These are phyloP conservation scores for Agrilus planipennis DNA, from an alignment of 1,140 invertebrate genomes.

Conservation along the genomic window DNA sequence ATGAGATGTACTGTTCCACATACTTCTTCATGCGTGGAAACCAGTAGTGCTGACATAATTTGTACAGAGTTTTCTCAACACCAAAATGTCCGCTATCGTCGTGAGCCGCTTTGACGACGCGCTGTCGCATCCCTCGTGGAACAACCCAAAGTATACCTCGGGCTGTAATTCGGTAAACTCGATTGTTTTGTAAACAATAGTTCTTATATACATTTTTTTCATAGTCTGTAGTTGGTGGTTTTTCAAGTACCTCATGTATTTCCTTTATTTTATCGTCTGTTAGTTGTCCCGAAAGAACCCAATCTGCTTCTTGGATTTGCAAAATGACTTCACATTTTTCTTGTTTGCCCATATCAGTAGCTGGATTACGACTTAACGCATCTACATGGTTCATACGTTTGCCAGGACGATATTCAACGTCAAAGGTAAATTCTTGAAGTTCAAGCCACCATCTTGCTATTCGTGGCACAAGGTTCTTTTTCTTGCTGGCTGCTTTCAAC, in stretches of 20 bases:
- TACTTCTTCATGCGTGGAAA: constrained; percentile 13
- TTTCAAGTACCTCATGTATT: background rate
- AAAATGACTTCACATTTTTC: constrained; percentile 3
- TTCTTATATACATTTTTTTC: background rate
- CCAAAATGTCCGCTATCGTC: constrained; percentile 10
- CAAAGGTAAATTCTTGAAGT: constrained; percentile 17
- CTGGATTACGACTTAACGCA: constrained; percentile 13
- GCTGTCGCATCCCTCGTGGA: constrained; percentile 10
- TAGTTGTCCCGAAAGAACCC: background rate
- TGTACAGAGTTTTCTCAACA: constrained; percentile 8
- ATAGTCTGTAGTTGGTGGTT: background rate
- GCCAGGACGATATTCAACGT: constrained; percentile 15
- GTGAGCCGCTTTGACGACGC: constrained; percentile 8
- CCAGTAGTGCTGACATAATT: constrained; percentile 9
- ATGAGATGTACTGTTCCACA: constrained; percentile 13
- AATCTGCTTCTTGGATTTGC: constrained; percentile 3
- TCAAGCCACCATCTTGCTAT: constrained; percentile 18
- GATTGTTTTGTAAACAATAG: constrained; percentile 1
- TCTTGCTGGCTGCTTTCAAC: constrained; percentile 11
- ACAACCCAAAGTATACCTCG: constrained; percentile 8
- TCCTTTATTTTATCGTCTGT: constrained; percentile 3
- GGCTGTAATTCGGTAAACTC: background rate
- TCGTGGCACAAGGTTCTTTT: constrained; percentile 15
- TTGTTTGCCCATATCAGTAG: constrained; percentile 6
- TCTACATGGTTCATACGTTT: constrained; percentile 24